A percentile compares a stretch with the other conserved stretches of the same genome.
These are phyloP conservation scores for Noturus placidus DNA, from an alignment of 2,113 vertebrate genomes.

Conservation along the genomic window DNA sequence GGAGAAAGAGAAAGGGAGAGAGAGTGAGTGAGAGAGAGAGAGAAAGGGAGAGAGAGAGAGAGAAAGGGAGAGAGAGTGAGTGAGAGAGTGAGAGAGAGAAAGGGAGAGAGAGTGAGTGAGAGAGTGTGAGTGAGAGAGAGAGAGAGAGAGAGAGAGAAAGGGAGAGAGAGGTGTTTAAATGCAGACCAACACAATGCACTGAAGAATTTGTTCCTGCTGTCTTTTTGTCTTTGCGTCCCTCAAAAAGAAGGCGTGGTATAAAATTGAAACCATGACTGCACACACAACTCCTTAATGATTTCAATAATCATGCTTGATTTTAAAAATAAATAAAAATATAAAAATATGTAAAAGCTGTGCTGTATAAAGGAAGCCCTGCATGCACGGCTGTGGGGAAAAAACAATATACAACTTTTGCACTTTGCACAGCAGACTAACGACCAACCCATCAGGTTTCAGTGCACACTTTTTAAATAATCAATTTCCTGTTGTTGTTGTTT, in stretches of 20 bases:
- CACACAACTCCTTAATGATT: background rate
- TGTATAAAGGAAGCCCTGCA: background rate
- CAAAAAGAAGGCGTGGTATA: background rate
- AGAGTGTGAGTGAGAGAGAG: no score
- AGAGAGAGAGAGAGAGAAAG: background rate
- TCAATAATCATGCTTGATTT: background rate
- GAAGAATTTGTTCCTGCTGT: background rate
- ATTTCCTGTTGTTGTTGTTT: background rate
- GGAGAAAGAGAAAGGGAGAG: no score
- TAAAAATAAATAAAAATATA: no score
- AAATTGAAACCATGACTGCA: background rate
- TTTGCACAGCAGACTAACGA: background rate
- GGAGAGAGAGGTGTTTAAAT: background rate
- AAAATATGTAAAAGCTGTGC: no score
- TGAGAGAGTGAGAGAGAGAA: no score
- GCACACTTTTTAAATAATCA: background rate
- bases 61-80: no score
- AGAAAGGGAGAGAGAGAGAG: no score
- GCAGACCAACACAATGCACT: background rate
- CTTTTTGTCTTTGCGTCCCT: background rate
- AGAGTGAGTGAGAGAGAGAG: no score
- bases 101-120: no score
- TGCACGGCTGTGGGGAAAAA: background rate
- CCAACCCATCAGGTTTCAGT: background rate
- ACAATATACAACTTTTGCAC: conserved; percentile 7